Percentiles rank a stretch among this genome's conserved stretches.
phyloP scores from a whole-genome alignment of 2,797 vertebrate genomes.

The Podargus strigoides region DNA sequence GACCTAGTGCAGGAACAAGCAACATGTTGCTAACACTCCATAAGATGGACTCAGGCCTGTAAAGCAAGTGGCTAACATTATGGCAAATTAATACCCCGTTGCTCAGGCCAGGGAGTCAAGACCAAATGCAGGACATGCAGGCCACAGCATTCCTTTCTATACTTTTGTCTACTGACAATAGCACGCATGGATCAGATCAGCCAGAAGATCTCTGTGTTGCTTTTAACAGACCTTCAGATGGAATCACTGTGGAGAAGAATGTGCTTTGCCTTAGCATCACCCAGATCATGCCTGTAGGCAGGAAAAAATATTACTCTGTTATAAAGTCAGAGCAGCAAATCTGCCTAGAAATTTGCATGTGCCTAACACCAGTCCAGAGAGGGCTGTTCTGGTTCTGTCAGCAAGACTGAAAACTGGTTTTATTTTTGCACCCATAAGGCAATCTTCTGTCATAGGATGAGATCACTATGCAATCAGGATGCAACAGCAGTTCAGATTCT shows the following conservation, averaged over 20 bases:
- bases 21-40: background rate
- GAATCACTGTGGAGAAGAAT: background rate
- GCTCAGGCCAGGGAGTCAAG: background rate
- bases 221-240: background rate
- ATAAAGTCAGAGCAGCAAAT: background rate
- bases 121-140: background rate
- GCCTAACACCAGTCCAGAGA: background rate
- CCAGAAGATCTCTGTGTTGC: background rate
- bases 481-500: background rate
- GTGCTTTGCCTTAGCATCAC: background rate
- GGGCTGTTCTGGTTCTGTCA: background rate
- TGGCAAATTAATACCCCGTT: background rate
- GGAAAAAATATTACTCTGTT: background rate
- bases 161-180: background rate
- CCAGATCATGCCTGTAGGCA: background rate
- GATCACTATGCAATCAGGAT: background rate
- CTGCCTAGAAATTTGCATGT: background rate
- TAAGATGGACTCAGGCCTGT: background rate
- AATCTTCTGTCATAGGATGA: background rate
- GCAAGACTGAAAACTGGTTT: background rate
- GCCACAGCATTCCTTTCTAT: background rate
- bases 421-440: background rate
- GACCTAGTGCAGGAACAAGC: background rate
- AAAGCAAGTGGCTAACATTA: background rate
- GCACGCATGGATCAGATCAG: background rate